These are phyloP conservation scores for Cynopterus sphinx DNA, from an alignment of 2,797 vertebrate genomes.

Conservation along the genomic window DNA sequence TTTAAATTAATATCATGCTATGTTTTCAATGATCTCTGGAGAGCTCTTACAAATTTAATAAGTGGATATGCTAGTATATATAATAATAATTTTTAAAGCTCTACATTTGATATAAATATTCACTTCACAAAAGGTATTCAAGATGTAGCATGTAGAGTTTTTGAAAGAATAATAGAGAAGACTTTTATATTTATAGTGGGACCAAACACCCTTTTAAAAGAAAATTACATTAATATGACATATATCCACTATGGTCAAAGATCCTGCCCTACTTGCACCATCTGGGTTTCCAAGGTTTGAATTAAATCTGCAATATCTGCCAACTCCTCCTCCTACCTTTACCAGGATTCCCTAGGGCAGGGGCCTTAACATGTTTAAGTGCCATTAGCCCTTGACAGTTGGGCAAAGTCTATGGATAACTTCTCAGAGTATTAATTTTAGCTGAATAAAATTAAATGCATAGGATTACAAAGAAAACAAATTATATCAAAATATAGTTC, in stretches of 20 bases:
- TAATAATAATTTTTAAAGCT: neutral
- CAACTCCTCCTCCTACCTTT: neutral
- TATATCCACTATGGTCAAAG: neutral
- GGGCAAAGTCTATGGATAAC: neutral
- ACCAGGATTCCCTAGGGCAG: neutral
- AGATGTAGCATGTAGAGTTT: neutral
- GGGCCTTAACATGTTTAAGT: neutral
- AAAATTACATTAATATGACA: neutral
- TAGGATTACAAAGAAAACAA: neutral
- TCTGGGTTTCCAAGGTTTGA: neutral
- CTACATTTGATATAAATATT: conserved; percentile 56
- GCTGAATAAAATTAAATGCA: neutral
- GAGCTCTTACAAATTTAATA: conserved; percentile 50
- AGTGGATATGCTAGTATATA: conserved; percentile 1
- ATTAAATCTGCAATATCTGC: neutral
- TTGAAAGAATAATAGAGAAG: neutral
- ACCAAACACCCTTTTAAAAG: neutral
- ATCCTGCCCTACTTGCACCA: neutral
- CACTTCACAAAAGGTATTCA: neutral
- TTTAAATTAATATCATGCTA: conserved; percentile 49
- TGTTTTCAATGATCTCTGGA: conserved; percentile 37
- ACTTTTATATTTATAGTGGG: neutral
- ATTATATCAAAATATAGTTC: neutral
- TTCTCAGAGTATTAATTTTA: neutral
- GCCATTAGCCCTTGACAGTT: neutral